These are phyloP conservation scores for Scaptomyza parva DNA, from an alignment of 2,888 invertebrate species.

Conservation along the genomic window DNA sequence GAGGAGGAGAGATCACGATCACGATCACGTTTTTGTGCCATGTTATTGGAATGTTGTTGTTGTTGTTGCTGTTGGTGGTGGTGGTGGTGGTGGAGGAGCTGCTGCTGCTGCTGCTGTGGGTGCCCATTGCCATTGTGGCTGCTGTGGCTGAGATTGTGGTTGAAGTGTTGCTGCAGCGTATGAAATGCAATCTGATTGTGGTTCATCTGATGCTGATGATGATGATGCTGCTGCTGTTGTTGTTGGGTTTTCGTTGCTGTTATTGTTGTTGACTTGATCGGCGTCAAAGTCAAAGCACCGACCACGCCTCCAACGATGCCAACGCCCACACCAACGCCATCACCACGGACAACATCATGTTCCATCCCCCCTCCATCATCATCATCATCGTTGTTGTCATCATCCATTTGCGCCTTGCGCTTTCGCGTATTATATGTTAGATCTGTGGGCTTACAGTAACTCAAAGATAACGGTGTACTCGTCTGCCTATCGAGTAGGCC, in stretches of 20 bases:
- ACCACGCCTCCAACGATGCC: constrained; percentile 66
- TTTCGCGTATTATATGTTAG: constrained; percentile 73
- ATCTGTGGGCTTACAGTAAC: constrained; percentile 77
- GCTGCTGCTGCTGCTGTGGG: constrained; percentile 47
- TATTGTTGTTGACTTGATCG: constrained; percentile 55
- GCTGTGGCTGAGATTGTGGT: constrained; percentile 62
- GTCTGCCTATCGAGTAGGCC: constrained; percentile 67
- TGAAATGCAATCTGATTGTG: constrained; percentile 76
- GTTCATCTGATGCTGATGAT: constrained; percentile 59
- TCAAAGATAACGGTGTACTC: constrained; percentile 76
- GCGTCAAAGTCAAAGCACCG: constrained; percentile 70
- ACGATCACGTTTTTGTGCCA: constrained; percentile 79
- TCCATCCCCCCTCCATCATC: no score
- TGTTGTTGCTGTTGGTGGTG: constrained; percentile 54
- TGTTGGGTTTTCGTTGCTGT: constrained; percentile 27
- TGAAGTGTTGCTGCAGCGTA: constrained; percentile 72
- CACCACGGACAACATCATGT: constrained; percentile 9
- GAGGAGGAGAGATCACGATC: constrained; percentile 76
- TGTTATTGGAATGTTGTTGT: constrained; percentile 80
- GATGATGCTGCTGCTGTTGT: constrained; percentile 40
- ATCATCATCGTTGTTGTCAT: constrained; percentile 38
- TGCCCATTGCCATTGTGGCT: constrained; percentile 62
- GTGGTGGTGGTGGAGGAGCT: no score
- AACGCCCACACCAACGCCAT: constrained; percentile 31
- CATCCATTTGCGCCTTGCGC: constrained; percentile 68